Conservation (phyloP, 1,140 invertebrate genomes). For the Wasmannia auropunctata region DNA sequence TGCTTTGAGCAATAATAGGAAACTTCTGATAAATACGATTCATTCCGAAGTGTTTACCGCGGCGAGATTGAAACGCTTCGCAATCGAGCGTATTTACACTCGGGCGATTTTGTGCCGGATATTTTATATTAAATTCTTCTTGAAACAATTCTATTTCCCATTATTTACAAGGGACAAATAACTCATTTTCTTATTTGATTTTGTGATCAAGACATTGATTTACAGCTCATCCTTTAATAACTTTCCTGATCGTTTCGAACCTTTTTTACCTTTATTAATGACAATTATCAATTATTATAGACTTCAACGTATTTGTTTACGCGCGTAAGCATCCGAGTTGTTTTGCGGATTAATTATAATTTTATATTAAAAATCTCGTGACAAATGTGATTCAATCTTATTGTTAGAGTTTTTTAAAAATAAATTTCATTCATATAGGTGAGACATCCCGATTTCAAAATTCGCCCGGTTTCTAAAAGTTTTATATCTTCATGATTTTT, state of each 20-base stretch:
- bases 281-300: background rate
- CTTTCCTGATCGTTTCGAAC: background rate
- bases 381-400: background rate
- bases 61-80: slow-evolving; percentile 56
- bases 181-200: slow-evolving; percentile 46
- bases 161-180: slow-evolving; percentile 42
- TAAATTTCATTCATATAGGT: background rate
- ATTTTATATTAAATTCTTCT: slow-evolving; percentile 68
- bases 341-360: background rate
- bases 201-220: background rate
- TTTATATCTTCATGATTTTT: background rate
- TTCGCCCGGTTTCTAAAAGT: background rate
- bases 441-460: background rate
- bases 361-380: background rate
- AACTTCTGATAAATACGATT: slow-evolving; percentile 67
- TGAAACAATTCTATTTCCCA: slow-evolving; percentile 44
- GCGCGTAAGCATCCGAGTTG: background rate
- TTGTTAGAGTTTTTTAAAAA: background rate
- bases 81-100: slow-evolving; percentile 48
- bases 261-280: background rate
- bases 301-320: background rate
- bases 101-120: slow-evolving; percentile 39
- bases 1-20: slow-evolving; percentile 42
- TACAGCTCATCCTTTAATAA: slow-evolving; percentile 36
- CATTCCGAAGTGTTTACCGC: slow-evolving; percentile 58